A percentile compares a stretch with the other conserved stretches of the same genome.
phyloP scores from a whole-genome alignment of 1,140 invertebrate genomes.

The Yoshiicerus persimilis region DNA sequence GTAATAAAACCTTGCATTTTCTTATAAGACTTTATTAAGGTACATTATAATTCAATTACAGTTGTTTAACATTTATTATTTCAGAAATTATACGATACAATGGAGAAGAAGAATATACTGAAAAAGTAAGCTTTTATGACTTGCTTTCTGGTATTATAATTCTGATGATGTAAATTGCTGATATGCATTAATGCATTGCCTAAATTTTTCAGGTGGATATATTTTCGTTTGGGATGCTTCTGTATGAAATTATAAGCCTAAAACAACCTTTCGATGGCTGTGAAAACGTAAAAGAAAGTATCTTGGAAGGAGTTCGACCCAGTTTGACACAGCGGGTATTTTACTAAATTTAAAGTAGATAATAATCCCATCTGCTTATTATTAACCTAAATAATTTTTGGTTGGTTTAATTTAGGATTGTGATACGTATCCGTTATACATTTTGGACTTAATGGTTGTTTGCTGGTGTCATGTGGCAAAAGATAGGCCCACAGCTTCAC shows the following conservation, averaged over 20 bases:
- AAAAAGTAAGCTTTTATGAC: slow-evolving; percentile 70
- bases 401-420: slow-evolving; percentile 39
- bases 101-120: slow-evolving; percentile 97
- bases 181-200: slow-evolving; percentile 64
- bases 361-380: not conserved
- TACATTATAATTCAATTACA: slow-evolving; percentile 77
- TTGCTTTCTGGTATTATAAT: not conserved
- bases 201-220: slow-evolving; percentile 77
- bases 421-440: slow-evolving; percentile 78
- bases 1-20: slow-evolving; percentile 85
- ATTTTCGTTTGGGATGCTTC: slow-evolving; percentile 99
- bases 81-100: slow-evolving; percentile 68
- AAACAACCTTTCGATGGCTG: slow-evolving; percentile 93
- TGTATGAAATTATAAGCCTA: slow-evolving; percentile 92
- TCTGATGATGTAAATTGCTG: not conserved
- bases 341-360: not conserved
- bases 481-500: slow-evolving; percentile 85
- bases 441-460: slow-evolving; percentile 91
- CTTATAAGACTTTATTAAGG: not conserved
- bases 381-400: not conserved
- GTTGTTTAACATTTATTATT: not conserved
- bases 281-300: slow-evolving; percentile 93
- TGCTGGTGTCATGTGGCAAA: slow-evolving; percentile 90
- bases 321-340: slow-evolving; percentile 75
- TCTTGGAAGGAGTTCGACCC: slow-evolving; percentile 90